These are phyloP conservation scores for Osmoderma eremita DNA, from an alignment of 2,888 invertebrate species.

Conservation along the genomic window DNA sequence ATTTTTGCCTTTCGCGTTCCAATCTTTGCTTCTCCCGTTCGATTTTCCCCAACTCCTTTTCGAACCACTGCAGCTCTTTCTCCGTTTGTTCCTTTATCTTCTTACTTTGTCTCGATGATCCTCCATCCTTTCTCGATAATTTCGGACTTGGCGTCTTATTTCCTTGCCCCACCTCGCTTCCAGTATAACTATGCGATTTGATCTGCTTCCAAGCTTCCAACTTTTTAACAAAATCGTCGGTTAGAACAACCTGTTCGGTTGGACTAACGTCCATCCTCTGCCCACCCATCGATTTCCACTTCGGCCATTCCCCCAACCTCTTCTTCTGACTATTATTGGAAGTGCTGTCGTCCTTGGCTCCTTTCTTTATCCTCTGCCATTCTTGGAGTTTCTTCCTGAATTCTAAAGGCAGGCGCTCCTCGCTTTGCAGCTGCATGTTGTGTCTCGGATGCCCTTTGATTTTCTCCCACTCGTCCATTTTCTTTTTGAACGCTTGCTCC, in stretches of 20 bases:
- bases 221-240: conserved; percentile 85
- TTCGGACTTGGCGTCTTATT: conserved; percentile 60
- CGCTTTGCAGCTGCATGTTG: conserved; percentile 62
- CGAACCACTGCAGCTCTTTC: conserved; percentile 69
- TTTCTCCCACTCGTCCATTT: conserved; percentile 67
- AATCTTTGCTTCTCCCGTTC: conserved; percentile 71
- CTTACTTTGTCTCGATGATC: conserved; percentile 55
- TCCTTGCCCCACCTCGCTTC: conserved; percentile 46
- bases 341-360: conserved; percentile 50
- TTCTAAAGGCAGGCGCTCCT: conserved; percentile 80
- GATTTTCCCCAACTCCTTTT: conserved; percentile 69
- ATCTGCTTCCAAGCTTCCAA: conserved; percentile 88
- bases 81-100: conserved; percentile 62
- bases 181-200: conserved; percentile 67
- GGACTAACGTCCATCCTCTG: conserved; percentile 52
- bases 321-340: conserved; percentile 54
- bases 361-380: conserved; percentile 81
- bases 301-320: conserved; percentile 70
- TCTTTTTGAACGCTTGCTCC: conserved; percentile 62
- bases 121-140: conserved; percentile 57
- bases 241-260: conserved; percentile 74
- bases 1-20: conserved; percentile 71
- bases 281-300: conserved; percentile 67
- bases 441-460: conserved; percentile 60
- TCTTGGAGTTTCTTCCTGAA: conserved; percentile 86